These are phyloP conservation scores for Pelobates cultripes DNA, from an alignment of 2,797 vertebrate genomes.

Conservation along the genomic window DNA sequence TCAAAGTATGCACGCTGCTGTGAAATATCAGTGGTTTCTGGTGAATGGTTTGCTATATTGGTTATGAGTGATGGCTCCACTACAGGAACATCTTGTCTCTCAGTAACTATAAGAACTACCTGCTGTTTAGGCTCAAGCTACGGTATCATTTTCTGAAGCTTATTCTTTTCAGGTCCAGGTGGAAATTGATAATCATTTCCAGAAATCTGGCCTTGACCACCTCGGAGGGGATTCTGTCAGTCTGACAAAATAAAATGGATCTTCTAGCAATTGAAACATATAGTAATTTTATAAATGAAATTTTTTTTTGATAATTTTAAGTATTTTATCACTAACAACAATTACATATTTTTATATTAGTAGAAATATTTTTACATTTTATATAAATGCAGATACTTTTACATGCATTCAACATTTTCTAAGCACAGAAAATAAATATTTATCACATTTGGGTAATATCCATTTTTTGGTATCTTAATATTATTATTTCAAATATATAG, in stretches of 20 bases:
- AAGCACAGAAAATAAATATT: no score
- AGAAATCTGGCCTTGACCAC: conserved; percentile 22
- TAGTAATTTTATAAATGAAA: no score
- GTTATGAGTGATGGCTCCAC: conserved; percentile 38
- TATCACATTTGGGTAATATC: no score
- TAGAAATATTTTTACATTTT: no score
- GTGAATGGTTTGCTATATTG: conserved; percentile 6
- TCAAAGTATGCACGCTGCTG: conserved; percentile 7
- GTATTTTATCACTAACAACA: not conserved
- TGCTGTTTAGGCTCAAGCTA: conserved; percentile 44
- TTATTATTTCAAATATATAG: no score
- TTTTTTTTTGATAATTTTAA: no score
- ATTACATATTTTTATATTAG: not conserved
- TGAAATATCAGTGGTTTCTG: conserved; percentile 21
- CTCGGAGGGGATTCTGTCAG: conserved; percentile 23
- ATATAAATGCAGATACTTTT: no score
- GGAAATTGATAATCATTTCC: conserved; percentile 30
- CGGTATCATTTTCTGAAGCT: conserved; percentile 32
- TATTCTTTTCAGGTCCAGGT: conserved; percentile 20
- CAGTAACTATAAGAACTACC: conserved; percentile 30
- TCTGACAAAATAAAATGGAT: not conserved
- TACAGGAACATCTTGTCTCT: conserved; percentile 47
- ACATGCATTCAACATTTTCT: no score
- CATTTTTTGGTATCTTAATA: no score
- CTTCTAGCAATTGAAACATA: no score